A percentile compares a stretch with the other conserved stretches of the same genome.
Evolutionary conservation across 2,113 vertebrate genomes (phyloP).

Genomic region (Chloebia gouldiae): DNA sequence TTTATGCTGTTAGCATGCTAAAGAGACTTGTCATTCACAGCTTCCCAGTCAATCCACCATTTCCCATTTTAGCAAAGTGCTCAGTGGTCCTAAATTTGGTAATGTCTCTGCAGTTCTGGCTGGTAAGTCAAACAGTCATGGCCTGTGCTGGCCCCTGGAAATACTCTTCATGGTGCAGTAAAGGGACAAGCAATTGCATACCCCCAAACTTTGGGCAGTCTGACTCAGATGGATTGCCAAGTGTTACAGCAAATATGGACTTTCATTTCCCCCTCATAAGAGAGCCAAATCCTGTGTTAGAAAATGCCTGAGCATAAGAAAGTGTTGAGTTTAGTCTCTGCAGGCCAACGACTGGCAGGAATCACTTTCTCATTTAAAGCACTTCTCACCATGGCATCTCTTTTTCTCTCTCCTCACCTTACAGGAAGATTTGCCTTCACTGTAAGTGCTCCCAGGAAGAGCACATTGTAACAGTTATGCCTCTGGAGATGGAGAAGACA

Average conservation of each 20-base stretch:
- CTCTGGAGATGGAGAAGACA: slow-evolving; percentile 98
- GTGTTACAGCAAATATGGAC: neutral
- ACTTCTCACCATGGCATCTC: neutral
- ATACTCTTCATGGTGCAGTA: neutral
- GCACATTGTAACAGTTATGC: slow-evolving; percentile 93
- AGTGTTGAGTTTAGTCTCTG: slow-evolving; percentile 7
- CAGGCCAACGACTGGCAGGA: neutral
- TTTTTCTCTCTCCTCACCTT: slow-evolving; percentile 4
- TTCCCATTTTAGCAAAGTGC: neutral
- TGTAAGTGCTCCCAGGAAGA: slow-evolving; percentile 98
- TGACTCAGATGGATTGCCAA: slow-evolving; percentile 3
- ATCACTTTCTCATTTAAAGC: neutral
- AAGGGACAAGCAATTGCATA: neutral
- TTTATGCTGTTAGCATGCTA: slow-evolving; percentile 37
- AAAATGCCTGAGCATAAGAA: neutral
- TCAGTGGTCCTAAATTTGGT: neutral
- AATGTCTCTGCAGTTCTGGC: neutral
- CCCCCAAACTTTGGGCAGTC: neutral
- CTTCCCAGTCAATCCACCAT: slow-evolving; percentile 14
- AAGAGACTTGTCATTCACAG: slow-evolving; percentile 31
- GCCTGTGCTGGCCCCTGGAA: neutral
- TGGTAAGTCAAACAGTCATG: neutral
- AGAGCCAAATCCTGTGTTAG: neutral
- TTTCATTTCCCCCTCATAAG: neutral
- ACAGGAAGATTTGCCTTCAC: slow-evolving; percentile 97